These are phyloP conservation scores for Drosophila neutralis DNA, from an alignment of 2,888 invertebrate species.

Conservation along the genomic window DNA sequence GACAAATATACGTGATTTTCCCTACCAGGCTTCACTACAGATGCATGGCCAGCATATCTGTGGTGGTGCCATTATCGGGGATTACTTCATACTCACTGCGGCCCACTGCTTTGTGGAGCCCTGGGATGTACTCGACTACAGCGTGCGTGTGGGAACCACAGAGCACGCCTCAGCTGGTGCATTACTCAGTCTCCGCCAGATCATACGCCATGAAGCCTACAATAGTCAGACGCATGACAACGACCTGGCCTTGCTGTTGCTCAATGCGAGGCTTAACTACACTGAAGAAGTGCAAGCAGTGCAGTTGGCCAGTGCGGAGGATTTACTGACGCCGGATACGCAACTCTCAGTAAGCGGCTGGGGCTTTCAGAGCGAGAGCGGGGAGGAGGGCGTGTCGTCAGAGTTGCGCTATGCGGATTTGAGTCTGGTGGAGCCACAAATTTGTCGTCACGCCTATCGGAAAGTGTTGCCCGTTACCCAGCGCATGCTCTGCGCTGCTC, in stretches of 20 bases:
- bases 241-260: slow-evolving; percentile 77
- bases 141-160: slow-evolving; percentile 71
- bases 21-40: slow-evolving; percentile 73
- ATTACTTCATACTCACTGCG: slow-evolving; percentile 70
- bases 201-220: slow-evolving; percentile 72
- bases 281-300: slow-evolving; percentile 64
- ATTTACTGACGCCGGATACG: slow-evolving; percentile 40
- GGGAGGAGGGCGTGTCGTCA: slow-evolving; percentile 55
- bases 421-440: slow-evolving; percentile 48
- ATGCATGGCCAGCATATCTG: slow-evolving; percentile 63
- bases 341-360: slow-evolving; percentile 77
- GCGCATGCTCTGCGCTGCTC: slow-evolving; percentile 80
- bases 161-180: slow-evolving; percentile 72
- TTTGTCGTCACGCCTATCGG: slow-evolving; percentile 66
- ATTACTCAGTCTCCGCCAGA: slow-evolving; percentile 63
- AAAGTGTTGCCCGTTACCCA: slow-evolving; percentile 69
- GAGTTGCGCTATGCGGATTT: slow-evolving; percentile 71
- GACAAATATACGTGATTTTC: slow-evolving; percentile 62
- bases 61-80: slow-evolving; percentile 75
- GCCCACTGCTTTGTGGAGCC: slow-evolving; percentile 75
- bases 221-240: slow-evolving; percentile 66
- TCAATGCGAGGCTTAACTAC: slow-evolving; percentile 66
- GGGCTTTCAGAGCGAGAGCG: slow-evolving; percentile 73
- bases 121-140: slow-evolving; percentile 55
- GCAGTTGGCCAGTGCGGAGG: slow-evolving; percentile 54